Percentiles rank a stretch among this genome's conserved stretches.
These are phyloP conservation scores for Eulithis testata DNA, from an alignment of 2,888 invertebrate species.

Conservation along the genomic window DNA sequence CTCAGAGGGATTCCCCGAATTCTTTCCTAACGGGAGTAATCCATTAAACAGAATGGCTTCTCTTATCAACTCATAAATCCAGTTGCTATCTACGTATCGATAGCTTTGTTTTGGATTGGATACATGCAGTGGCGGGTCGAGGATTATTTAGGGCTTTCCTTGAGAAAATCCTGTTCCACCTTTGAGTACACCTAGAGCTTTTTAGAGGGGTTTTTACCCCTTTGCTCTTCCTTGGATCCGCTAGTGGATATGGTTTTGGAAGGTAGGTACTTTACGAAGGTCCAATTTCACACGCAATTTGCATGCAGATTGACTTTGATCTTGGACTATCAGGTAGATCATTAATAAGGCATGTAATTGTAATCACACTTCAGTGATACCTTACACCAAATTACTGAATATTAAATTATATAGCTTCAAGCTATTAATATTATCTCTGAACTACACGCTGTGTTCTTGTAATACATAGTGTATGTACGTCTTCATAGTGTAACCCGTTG, in stretches of 20 bases:
- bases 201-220: too few relatives aligned
- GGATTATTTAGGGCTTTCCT: too few relatives aligned
- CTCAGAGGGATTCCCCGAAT: constrained; percentile 36
- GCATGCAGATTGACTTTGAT: constrained; percentile 5
- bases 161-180: too few relatives aligned
- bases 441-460: too few relatives aligned
- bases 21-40: constrained; percentile 55
- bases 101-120: constrained; percentile 49
- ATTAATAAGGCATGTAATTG: constrained; percentile 17
- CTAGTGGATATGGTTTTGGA: constrained; percentile 28
- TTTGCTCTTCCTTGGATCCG: too few relatives aligned
- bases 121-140: constrained; percentile 2
- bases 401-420: too few relatives aligned
- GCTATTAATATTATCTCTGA: too few relatives aligned
- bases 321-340: constrained; percentile 4
- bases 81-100: constrained; percentile 58
- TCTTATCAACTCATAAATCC: constrained; percentile 76
- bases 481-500: too few relatives aligned
- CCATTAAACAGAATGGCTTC: constrained; percentile 65
- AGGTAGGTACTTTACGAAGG: constrained; percentile 14
- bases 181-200: too few relatives aligned
- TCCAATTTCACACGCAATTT: constrained; percentile 20
- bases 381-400: too few relatives aligned
- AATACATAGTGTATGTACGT: too few relatives aligned
- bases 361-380: not conserved